A percentile compares a stretch with the other conserved stretches of the same genome.
Conservation (phyloP, 2,113 vertebrate species). For the Triplophysa siluroides region DNA sequence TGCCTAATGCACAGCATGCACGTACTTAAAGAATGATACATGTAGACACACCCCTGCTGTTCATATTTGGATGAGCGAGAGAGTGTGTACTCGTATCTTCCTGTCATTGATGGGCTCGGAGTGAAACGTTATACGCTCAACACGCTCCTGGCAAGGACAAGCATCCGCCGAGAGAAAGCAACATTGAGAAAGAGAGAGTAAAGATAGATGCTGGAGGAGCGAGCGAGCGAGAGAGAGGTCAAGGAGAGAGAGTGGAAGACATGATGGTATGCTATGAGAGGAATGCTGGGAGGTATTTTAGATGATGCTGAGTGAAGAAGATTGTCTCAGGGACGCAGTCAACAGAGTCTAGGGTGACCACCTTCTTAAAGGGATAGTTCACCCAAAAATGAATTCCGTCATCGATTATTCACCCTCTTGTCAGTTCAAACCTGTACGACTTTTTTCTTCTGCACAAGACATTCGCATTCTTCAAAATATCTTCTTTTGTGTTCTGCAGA, state of each 20-base stretch:
- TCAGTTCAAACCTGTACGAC: too few relatives aligned
- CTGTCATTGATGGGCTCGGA: constrained; percentile 20
- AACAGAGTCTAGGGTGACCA: neutral
- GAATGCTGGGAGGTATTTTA: constrained; percentile 37
- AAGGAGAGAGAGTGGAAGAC: neutral
- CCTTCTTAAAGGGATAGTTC: too few relatives aligned
- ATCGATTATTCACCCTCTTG: too few relatives aligned
- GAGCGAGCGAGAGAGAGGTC: constrained; percentile 12
- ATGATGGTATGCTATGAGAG: neutral
- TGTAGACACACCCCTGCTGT: neutral
- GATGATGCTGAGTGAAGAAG: constrained; percentile 14
- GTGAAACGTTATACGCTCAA: constrained; percentile 26
- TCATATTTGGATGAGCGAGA: neutral
- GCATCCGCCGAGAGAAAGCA: constrained; percentile 5
- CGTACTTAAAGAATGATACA: constrained; percentile 1
- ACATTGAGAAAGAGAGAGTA: constrained; percentile 11
- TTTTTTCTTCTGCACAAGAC: too few relatives aligned
- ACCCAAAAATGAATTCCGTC: too few relatives aligned
- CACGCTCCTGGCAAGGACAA: constrained; percentile 12
- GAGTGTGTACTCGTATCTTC: constrained; percentile 2
- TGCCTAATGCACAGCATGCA: constrained; percentile 2
- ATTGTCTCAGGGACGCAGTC: constrained; percentile 17
- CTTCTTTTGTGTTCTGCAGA: too few relatives aligned
- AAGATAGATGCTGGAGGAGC: neutral
- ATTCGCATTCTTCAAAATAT: too few relatives aligned